Evolutionary conservation across 1,140 invertebrate genomes (phyloP).

Genomic region (Macrobrachium rosenbergii): DNA sequence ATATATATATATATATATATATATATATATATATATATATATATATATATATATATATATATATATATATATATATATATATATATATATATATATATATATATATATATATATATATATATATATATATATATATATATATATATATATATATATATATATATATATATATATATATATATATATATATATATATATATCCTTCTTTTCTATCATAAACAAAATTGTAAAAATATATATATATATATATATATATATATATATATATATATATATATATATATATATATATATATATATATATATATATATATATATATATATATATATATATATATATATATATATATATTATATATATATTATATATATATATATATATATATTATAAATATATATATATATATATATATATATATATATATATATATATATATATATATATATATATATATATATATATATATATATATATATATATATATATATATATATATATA

Average conservation of each 20-base stretch:
- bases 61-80: neutral
- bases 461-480: slow-evolving; percentile 9
- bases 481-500: neutral
- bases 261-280: slow-evolving; percentile 4
- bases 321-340: slow-evolving; percentile 10
- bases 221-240: neutral
- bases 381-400: slow-evolving; percentile 2
- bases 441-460: slow-evolving; percentile 27
- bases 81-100: neutral
- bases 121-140: neutral
- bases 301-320: neutral
- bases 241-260: neutral
- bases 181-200: slow-evolving; percentile 27
- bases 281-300: slow-evolving; percentile 17
- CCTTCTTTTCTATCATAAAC: no score
- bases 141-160: neutral
- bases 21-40: slow-evolving; percentile 17
- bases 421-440: slow-evolving; percentile 6
- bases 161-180: slow-evolving; percentile 21
- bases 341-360: slow-evolving; percentile 6
- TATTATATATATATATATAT: slow-evolving; percentile 12
- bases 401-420: slow-evolving; percentile 23
- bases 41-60: neutral
- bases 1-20: neutral
- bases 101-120: neutral